Conservation (phyloP, 2,888 invertebrate species). For the Choristoneura rosaceana region DNA sequence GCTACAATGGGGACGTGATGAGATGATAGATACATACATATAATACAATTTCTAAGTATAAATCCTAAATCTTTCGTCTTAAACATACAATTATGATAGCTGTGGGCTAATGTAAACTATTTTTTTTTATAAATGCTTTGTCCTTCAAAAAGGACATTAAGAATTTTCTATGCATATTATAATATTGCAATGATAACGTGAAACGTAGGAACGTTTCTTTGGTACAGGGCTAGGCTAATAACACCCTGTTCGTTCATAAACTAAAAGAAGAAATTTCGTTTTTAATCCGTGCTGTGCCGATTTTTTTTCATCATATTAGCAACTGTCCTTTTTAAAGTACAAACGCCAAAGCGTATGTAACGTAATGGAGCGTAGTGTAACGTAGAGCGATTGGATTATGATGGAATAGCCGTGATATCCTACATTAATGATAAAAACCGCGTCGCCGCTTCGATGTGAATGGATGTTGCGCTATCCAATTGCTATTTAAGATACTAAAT, state of each 20-base stretch:
- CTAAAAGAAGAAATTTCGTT: no score
- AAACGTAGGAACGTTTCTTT: no score
- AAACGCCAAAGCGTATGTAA: constrained; percentile 6
- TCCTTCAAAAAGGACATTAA: constrained; percentile 28
- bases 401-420: constrained; percentile 71
- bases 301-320: not conserved
- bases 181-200: no score
- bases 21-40: constrained; percentile 18
- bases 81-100: constrained; percentile 13
- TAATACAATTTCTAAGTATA: constrained; percentile 27
- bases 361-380: constrained; percentile 47
- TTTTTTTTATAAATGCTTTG: constrained; percentile 19
- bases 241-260: no score
- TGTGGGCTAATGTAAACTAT: constrained; percentile 9
- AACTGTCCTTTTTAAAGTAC: constrained; percentile 3
- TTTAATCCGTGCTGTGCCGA: not conserved
- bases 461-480: constrained; percentile 10
- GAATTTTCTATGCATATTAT: not conserved
- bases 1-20: constrained; percentile 4
- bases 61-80: constrained; percentile 24
- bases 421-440: constrained; percentile 27
- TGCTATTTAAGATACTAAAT: constrained; percentile 23
- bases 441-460: constrained; percentile 36
- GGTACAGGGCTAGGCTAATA: no score
- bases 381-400: constrained; percentile 58